phyloP scores from a whole-genome alignment of 2,888 invertebrate species.

The Amphimallon solstitiale region DNA sequence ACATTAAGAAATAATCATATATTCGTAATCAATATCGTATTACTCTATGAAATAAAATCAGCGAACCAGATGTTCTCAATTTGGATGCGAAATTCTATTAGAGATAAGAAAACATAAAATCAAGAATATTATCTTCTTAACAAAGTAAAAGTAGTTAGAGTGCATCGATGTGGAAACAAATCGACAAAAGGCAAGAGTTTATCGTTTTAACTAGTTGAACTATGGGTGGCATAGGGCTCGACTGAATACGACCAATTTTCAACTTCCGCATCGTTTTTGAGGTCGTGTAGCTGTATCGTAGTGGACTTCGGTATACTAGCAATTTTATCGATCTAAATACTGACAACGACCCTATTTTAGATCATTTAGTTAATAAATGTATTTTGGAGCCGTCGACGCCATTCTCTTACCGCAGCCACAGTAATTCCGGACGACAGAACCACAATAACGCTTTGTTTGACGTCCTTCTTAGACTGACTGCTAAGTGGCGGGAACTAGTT shows the following conservation, averaged over 20 bases:
- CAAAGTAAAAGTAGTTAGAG: background rate
- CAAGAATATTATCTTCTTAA: slow-evolving; percentile 17
- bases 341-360: slow-evolving; percentile 27
- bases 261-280: slow-evolving; percentile 16
- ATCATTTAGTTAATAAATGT: slow-evolving; percentile 33
- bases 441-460: slow-evolving; percentile 32
- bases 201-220: slow-evolving; percentile 26
- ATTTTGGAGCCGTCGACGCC: slow-evolving; percentile 4
- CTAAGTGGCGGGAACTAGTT: slow-evolving; percentile 22
- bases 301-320: slow-evolving; percentile 10
- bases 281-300: background rate
- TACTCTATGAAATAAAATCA: too few relatives aligned
- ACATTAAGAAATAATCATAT: too few relatives aligned
- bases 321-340: slow-evolving; percentile 21
- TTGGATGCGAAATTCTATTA: background rate
- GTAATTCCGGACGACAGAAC: slow-evolving; percentile 19
- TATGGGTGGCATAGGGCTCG: background rate
- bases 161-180: slow-evolving; percentile 15
- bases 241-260: slow-evolving; percentile 18
- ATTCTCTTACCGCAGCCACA: slow-evolving; percentile 10
- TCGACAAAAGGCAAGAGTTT: slow-evolving; percentile 25
- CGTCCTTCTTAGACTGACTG: slow-evolving; percentile 17
- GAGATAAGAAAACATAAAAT: slow-evolving; percentile 12
- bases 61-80: too few relatives aligned
- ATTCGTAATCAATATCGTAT: too few relatives aligned